Conservation (phyloP, 92 coral and sea anemone genomes). For the Hydrozoanthus gracilis region DNA sequence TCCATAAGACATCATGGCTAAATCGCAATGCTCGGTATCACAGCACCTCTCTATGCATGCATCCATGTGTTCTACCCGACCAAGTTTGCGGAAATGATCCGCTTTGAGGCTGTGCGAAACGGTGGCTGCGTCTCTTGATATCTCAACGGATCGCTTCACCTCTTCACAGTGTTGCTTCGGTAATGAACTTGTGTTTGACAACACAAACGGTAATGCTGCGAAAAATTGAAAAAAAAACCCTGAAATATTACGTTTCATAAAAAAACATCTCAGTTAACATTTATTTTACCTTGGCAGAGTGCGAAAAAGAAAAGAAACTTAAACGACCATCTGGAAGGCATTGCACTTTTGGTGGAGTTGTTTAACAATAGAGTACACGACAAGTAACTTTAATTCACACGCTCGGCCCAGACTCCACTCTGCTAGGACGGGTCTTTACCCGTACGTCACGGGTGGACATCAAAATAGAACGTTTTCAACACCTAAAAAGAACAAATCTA, state of each 20-base stretch:
- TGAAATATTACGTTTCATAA: background rate
- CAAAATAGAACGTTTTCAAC: too few relatives aligned
- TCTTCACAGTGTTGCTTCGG: slow-evolving; percentile 27
- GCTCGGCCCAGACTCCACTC: slow-evolving; percentile 23
- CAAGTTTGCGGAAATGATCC: slow-evolving; percentile 83
- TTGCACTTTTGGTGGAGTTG: background rate
- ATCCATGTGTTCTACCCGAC: slow-evolving; percentile 76
- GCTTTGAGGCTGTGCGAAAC: slow-evolving; percentile 54
- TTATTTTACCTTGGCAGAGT: slow-evolving; percentile 23
- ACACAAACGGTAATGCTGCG: slow-evolving; percentile 28
- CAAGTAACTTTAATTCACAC: background rate
- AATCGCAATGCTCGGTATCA: slow-evolving; percentile 70
- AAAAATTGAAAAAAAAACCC: background rate
- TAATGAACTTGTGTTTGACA: slow-evolving; percentile 25
- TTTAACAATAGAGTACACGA: background rate
- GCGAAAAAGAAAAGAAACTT: background rate
- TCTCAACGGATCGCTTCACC: background rate
- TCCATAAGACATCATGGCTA: slow-evolving; percentile 94
- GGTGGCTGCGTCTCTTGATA: background rate
- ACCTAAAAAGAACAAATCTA: too few relatives aligned
- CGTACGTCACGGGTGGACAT: background rate
- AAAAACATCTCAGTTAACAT: background rate
- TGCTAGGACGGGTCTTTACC: slow-evolving; percentile 1
- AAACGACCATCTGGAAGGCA: background rate
- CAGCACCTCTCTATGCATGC: slow-evolving; percentile 80